Conservation (phyloP, 2,113 vertebrate genomes). For the Thamnophis sirtalis region DNA sequence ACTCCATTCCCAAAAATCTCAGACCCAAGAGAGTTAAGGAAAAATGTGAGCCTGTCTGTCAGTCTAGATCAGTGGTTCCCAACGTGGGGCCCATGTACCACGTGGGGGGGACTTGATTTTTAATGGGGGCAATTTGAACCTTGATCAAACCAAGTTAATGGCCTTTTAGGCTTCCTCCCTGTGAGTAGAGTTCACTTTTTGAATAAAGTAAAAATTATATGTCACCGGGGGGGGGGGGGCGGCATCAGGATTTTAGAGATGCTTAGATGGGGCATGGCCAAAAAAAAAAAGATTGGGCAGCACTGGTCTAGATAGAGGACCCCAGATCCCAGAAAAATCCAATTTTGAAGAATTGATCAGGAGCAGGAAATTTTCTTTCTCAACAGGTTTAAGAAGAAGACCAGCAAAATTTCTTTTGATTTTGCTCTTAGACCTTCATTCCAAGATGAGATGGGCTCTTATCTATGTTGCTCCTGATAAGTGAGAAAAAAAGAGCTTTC, state of each 20-base stretch:
- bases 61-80: too few relatives aligned
- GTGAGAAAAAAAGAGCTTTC: not conserved
- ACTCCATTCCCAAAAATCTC: not conserved
- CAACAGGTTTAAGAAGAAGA: not conserved
- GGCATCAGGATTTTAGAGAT: too few relatives aligned
- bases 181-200: too few relatives aligned
- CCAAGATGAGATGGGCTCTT: not conserved
- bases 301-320: not conserved
- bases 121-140: too few relatives aligned
- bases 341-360: not conserved
- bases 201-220: too few relatives aligned
- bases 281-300: too few relatives aligned
- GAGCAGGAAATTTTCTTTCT: not conserved
- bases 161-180: too few relatives aligned
- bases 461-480: not conserved
- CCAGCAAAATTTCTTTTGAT: not conserved
- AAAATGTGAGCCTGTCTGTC: not conserved
- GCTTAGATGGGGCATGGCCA: too few relatives aligned
- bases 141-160: too few relatives aligned
- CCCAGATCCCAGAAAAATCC: not conserved
- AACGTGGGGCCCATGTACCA: too few relatives aligned
- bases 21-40: not conserved
- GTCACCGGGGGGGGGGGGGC: too few relatives aligned
- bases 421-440: not conserved
- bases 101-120: too few relatives aligned